Conservation (phyloP, 2,113 vertebrate genomes). For the Ammodytes marinus region DNA sequence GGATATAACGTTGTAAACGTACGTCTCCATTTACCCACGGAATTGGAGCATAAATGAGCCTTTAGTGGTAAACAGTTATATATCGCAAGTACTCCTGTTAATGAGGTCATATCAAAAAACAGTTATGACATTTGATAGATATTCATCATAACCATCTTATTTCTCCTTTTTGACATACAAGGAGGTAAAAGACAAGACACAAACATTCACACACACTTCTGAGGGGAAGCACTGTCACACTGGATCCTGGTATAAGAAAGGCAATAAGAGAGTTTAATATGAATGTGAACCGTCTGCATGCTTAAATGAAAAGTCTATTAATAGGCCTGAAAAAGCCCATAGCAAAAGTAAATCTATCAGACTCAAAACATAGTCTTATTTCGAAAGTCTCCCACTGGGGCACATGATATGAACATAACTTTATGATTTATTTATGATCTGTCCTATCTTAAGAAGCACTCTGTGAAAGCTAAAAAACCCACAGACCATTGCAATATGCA, state of each 20-base stretch:
- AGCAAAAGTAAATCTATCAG: slow-evolving; percentile 30
- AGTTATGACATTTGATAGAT: neutral
- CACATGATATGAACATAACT: slow-evolving; percentile 60
- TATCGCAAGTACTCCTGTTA: neutral
- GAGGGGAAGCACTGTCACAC: slow-evolving; percentile 1
- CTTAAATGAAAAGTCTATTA: slow-evolving; percentile 45
- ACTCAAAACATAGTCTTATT: slow-evolving; percentile 49
- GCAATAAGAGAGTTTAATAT: slow-evolving; percentile 15
- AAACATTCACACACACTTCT: neutral
- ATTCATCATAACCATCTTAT: neutral
- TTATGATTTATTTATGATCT: slow-evolving; percentile 66
- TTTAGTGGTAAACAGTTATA: neutral
- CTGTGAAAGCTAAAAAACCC: slow-evolving; percentile 8
- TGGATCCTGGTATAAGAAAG: slow-evolving; percentile 2
- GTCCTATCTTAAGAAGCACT: slow-evolving; percentile 51
- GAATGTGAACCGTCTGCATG: slow-evolving; percentile 18
- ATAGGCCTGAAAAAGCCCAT: slow-evolving; percentile 22
- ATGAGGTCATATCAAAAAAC: neutral
- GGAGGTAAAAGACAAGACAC: too few species aligned
- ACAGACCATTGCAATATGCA: slow-evolving; percentile 45
- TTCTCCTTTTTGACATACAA: neutral
- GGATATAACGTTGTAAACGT: too few species aligned
- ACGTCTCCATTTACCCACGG: too few species aligned
- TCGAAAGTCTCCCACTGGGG: slow-evolving; percentile 37
- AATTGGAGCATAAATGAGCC: too few species aligned